These are phyloP conservation scores for Synergus japonicus DNA, from an alignment of 2,888 invertebrate genomes.

Conservation along the genomic window DNA sequence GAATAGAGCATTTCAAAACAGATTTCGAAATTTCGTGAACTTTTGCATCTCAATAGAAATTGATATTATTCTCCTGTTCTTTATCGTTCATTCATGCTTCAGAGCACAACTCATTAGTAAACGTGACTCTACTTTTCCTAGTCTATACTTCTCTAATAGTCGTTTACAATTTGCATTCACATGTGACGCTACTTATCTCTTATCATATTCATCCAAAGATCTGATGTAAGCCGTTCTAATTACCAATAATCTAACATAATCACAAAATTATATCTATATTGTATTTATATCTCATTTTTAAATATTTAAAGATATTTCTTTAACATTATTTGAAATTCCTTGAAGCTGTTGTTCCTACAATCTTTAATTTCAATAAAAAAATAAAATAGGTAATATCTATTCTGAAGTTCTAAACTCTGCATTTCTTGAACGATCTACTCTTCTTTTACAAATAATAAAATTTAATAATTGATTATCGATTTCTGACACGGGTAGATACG, in stretches of 20 bases:
- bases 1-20: not conserved
- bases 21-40: constrained; percentile 21
- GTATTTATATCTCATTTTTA: no score
- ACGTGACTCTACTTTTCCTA: constrained; percentile 1
- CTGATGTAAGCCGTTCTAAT: not conserved
- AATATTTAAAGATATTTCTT: no score
- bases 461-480: no score
- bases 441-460: no score
- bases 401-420: no score
- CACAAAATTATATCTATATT: not conserved
- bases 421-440: no score
- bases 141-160: constrained; percentile 10
- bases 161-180: constrained; percentile 25
- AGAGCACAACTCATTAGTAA: constrained; percentile 1
- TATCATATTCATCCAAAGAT: constrained; percentile 10
- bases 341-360: no score
- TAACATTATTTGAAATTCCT: no score
- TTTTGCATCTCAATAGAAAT: constrained; percentile 7
- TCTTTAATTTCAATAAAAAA: no score
- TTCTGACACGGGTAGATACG: no score
- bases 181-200: constrained; percentile 4
- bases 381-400: no score
- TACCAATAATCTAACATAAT: not conserved
- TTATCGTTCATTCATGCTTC: constrained; percentile 28
- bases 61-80: not conserved